A percentile compares a stretch with the other conserved stretches of the same genome.
phyloP scores from a whole-genome alignment of 2,888 invertebrate genomes.

The Geotrupes spiniger region DNA sequence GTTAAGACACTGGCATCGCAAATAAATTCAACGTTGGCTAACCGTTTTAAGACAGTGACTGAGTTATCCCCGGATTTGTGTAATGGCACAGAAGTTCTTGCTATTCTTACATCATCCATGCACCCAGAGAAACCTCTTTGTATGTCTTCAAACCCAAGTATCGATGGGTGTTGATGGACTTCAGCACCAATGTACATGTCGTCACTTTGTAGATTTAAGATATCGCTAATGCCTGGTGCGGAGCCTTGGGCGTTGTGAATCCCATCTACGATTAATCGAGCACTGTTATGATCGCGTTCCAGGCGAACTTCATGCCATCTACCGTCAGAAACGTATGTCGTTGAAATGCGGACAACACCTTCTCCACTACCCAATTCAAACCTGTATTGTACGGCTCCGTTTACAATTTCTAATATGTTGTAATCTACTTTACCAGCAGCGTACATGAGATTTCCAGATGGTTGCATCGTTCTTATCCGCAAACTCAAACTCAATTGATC shows the following conservation, averaged over 20 bases:
- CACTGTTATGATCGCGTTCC: constrained; percentile 77
- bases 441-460: constrained; percentile 81
- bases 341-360: constrained; percentile 74
- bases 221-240: constrained; percentile 77
- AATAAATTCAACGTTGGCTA: constrained; percentile 69
- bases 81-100: constrained; percentile 71
- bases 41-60: constrained; percentile 63
- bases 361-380: constrained; percentile 93
- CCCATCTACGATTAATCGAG: constrained; percentile 75
- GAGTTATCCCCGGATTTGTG: constrained; percentile 65
- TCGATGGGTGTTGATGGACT: constrained; percentile 72
- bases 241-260: constrained; percentile 69
- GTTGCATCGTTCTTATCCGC: constrained; percentile 77
- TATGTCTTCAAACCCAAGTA: constrained; percentile 69
- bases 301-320: constrained; percentile 78
- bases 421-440: constrained; percentile 86
- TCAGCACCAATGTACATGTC: constrained; percentile 84
- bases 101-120: constrained; percentile 81
- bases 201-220: constrained; percentile 81
- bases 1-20: constrained; percentile 60
- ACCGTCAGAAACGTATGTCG: constrained; percentile 77
- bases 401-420: constrained; percentile 81
- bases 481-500: constrained; percentile 76
- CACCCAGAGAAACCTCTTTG: constrained; percentile 88
- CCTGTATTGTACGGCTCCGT: constrained; percentile 84